These are phyloP conservation scores for Rhombomys opimus DNA, from an alignment of 2,113 vertebrate genomes.

Conservation along the genomic window DNA sequence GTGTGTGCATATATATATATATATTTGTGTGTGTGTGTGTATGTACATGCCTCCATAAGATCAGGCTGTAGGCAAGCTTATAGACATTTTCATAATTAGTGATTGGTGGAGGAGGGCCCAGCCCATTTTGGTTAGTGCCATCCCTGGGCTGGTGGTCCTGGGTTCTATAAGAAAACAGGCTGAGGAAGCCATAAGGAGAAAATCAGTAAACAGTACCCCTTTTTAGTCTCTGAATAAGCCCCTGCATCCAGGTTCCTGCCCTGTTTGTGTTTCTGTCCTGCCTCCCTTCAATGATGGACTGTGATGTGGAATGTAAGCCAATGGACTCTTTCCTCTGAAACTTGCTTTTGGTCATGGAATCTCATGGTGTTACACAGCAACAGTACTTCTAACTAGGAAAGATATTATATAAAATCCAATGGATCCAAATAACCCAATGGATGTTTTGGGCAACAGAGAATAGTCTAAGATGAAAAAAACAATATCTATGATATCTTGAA, in stretches of 20 bases:
- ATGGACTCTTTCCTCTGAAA: neutral
- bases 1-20: no score
- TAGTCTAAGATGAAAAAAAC: neutral
- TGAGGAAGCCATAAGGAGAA: neutral
- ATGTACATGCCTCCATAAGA: neutral
- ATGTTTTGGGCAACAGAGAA: neutral
- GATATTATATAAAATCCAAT: neutral
- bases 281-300: neutral
- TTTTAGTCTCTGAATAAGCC: no score
- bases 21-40: neutral
- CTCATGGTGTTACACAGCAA: neutral
- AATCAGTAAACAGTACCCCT: neutral
- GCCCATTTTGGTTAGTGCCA: neutral
- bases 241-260: neutral
- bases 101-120: neutral
- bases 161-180: neutral
- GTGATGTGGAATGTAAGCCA: neutral
- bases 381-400: neutral
- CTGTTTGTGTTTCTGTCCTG: neutral
- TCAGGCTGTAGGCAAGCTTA: neutral
- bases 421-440: neutral
- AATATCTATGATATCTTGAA: neutral
- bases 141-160: no score
- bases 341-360: neutral
- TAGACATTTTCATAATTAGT: neutral